A percentile compares a stretch with the other conserved stretches of the same genome.
Conservation (phyloP, 2,113 vertebrate genomes). For the Aix galericulata region DNA sequence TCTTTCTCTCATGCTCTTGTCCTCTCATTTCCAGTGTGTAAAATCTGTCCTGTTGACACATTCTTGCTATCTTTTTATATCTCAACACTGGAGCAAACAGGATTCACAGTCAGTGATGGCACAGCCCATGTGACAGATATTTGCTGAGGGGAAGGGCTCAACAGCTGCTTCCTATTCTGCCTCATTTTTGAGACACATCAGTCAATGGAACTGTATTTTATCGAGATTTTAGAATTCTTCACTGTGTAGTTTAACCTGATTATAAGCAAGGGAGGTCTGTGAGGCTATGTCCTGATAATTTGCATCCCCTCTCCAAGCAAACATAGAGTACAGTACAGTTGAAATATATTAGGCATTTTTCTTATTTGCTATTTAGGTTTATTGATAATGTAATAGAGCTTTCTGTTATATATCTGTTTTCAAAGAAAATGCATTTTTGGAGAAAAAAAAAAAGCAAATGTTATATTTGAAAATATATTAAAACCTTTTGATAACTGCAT, state of each 20-base stretch:
- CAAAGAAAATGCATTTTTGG: not conserved
- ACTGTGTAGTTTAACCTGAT: not conserved
- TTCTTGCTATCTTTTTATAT: constrained; percentile 24
- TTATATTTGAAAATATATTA: not conserved
- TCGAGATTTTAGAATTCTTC: not conserved
- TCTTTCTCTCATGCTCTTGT: not conserved
- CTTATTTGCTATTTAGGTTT: not conserved
- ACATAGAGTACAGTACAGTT: not conserved
- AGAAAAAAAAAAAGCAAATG: not conserved
- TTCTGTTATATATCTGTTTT: not conserved
- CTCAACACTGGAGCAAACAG: not conserved
- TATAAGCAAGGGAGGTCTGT: not conserved
- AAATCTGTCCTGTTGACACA: constrained; percentile 76
- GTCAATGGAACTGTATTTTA: not conserved
- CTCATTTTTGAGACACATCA: not conserved
- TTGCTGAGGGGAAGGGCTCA: not conserved
- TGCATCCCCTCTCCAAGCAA: not conserved
- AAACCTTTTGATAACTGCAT: not conserved
- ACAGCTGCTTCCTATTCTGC: not conserved
- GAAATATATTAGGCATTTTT: not conserved
- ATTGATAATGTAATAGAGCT: not conserved
- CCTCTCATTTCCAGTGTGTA: constrained; percentile 68
- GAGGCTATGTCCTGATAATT: not conserved
- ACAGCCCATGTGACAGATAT: not conserved
- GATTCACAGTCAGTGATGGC: not conserved